Percentiles rank a stretch among this genome's conserved stretches.
Conservation (phyloP, 1,140 invertebrate species). For the Aphelenchoides fujianensis region DNA sequence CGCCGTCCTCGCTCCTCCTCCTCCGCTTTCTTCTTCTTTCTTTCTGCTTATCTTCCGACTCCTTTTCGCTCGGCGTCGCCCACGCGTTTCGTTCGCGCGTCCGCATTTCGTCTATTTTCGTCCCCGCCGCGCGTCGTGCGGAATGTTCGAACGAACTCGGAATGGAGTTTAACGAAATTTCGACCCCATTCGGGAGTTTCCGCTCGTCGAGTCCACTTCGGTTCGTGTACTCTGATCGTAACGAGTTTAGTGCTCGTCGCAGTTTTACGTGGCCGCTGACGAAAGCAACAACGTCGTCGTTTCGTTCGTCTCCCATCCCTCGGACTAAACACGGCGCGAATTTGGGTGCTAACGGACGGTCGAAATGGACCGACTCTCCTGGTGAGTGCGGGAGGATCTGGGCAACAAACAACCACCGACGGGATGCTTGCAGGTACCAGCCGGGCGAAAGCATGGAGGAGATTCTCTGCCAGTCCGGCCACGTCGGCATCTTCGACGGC, state of each 20-base stretch:
- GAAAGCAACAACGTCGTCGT: neutral
- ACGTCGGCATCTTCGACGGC: conserved; percentile 61
- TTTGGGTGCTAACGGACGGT: neutral
- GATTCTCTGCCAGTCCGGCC: conserved; percentile 56
- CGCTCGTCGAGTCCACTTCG: neutral
- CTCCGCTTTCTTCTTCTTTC: neutral
- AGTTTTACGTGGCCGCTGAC: neutral
- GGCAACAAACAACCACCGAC: conserved; percentile 54
- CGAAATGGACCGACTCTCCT: neutral
- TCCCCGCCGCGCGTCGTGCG: neutral
- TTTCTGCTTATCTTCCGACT: neutral
- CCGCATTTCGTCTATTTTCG: neutral
- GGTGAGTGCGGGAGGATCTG: no score
- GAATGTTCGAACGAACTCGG: neutral
- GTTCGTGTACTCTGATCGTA: neutral
- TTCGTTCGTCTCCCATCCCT: neutral
- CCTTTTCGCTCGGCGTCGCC: neutral
- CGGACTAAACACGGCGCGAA: neutral
- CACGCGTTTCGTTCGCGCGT: neutral
- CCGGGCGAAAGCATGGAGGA: conserved; percentile 60
- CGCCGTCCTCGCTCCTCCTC: no score
- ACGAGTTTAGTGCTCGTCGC: neutral
- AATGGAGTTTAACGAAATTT: conserved; percentile 1
- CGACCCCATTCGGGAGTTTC: neutral
- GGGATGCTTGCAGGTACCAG: conserved; percentile 57